phyloP scores from a whole-genome alignment of 2,797 vertebrate genomes.

The Melanotaenia trifasciata region DNA sequence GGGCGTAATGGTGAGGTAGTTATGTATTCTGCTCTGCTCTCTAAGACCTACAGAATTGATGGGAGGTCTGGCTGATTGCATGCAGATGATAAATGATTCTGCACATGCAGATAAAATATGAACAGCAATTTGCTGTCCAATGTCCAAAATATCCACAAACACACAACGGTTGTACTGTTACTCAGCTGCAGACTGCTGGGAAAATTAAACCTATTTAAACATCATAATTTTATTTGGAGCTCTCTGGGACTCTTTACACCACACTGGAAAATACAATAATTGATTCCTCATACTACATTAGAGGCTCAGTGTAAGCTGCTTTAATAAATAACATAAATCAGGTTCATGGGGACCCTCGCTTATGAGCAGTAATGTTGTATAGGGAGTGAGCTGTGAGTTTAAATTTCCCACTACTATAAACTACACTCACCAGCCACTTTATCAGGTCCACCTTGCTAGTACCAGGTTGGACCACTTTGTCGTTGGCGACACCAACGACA shows the following conservation, averaged over 20 bases:
- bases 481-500: too few species aligned
- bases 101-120: conserved; percentile 64
- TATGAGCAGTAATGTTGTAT: too few species aligned
- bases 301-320: too few species aligned
- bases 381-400: too few species aligned
- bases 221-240: not conserved
- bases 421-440: too few species aligned
- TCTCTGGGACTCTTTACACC: not conserved
- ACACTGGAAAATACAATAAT: conserved; percentile 4
- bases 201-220: conserved; percentile 3
- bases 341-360: too few species aligned
- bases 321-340: too few species aligned
- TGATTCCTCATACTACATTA: conserved; percentile 1
- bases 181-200: not conserved
- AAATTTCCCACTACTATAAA: too few species aligned
- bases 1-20: conserved; percentile 30
- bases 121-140: conserved; percentile 23
- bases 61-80: conserved; percentile 51
- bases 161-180: not conserved
- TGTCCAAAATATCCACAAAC: conserved; percentile 36
- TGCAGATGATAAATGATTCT: conserved; percentile 71
- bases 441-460: too few species aligned
- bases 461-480: too few species aligned
- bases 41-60: conserved; percentile 59
- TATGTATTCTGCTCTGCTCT: conserved; percentile 44